Base-by-base conservation (phyloP, 2,888 invertebrate species). In the Latrodectus hesperus region DNA sequence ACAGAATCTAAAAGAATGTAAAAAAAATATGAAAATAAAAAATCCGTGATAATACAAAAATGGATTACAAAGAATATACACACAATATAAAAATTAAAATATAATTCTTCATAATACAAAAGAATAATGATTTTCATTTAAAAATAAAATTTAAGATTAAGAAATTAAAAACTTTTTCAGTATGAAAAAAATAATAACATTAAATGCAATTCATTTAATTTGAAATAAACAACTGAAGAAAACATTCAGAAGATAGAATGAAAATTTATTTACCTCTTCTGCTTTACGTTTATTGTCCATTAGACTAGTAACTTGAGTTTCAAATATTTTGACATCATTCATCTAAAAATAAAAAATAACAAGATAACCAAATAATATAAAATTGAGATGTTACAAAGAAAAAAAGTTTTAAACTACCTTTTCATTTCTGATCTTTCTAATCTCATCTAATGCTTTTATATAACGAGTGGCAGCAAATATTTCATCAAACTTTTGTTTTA, bases 401-500 rank as follows among this genome's bases (percentile, higher is more conserved):
- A 14, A 65, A 3, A 49, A 68, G 6, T 9, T 53, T 26, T 67
- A 53, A 14, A 22, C 60, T 16, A 89, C 71, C 64, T 90, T 84
- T 74, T 86, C 81, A 10, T 65, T 51, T 67, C 89, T 73, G 10
- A 86, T 77, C 91, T 95, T 95, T 60, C 94, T 94, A 5, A 96
- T 93, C 22, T 93, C 93, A 81, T 98, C 97, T 90, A 98, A 94
- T 88, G 97, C 97, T 91, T 96, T 97, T 90, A 97, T 97, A 92
- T 98, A 99, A 91, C 96, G 95, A 0, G 96, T 95, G 0, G 98
- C 96, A 91, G 98, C 98, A 93, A 99, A 99, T 90, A 99, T 99
- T 89, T 97, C 97, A 94, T 99, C 99, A 94, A 99, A 99, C 90
- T 96, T 96, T 90, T 96, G 96, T 92, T 99, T 99, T 0, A 99